A percentile compares a stretch with the other conserved stretches of the same genome.
Evolutionary conservation across 64 coral and sea anemone species (phyloP).

Genomic region (Pachyseris speciosa): DNA sequence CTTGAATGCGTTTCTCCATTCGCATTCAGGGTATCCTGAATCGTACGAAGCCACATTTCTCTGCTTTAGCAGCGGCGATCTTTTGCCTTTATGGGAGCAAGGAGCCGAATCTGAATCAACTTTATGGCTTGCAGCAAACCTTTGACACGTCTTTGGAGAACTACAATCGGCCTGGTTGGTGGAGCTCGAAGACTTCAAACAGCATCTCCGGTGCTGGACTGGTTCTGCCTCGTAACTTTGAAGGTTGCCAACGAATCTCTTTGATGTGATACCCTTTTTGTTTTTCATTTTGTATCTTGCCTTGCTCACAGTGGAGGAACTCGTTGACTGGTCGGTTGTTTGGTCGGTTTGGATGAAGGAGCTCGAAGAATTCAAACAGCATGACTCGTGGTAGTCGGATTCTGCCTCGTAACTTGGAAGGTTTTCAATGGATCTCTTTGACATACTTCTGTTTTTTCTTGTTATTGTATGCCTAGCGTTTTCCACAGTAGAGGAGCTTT

Average conservation of each 20-base stretch:
- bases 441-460: too few relatives aligned
- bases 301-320: neutral
- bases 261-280: neutral
- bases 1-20: neutral
- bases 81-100: too few relatives aligned
- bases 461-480: too few relatives aligned
- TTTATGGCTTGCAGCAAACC: too few relatives aligned
- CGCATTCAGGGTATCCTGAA: neutral
- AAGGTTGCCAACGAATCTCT: neutral
- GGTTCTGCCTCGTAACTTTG: neutral
- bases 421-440: too few relatives aligned
- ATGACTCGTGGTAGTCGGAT: too few relatives aligned
- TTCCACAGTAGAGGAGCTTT: too few relatives aligned
- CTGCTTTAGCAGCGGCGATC: neutral
- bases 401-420: too few relatives aligned
- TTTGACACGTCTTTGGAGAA: neutral
- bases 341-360: too few relatives aligned
- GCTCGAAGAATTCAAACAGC: too few relatives aligned
- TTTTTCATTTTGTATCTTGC: neutral
- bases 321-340: neutral
- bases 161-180: neutral
- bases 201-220: neutral
- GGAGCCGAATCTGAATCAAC: too few relatives aligned
- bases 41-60: neutral
- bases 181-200: neutral